Conservation (phyloP, 2,113 vertebrate genomes). For the Bostrychus sinensis region DNA sequence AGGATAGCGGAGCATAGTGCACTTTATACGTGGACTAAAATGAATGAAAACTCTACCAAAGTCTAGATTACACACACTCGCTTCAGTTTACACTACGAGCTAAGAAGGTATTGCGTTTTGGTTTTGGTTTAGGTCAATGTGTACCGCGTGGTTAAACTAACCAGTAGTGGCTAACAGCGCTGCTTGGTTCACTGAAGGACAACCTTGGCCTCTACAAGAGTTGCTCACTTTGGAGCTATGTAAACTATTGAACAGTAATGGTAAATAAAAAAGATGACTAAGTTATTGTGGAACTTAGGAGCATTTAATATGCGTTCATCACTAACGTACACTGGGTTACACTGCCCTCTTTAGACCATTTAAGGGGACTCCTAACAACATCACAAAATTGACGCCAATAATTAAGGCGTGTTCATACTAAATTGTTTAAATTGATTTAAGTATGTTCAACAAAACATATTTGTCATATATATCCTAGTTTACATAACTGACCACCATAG, state of each 20-base stretch:
- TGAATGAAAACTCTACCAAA: not conserved
- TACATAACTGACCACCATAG: no score
- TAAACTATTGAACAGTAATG: not conserved
- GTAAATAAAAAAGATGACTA: not conserved
- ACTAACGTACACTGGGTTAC: slow-evolving; percentile 2
- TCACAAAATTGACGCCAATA: no score
- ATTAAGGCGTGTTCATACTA: no score
- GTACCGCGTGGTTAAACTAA: slow-evolving; percentile 63
- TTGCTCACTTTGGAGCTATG: not conserved
- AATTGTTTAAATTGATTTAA: no score
- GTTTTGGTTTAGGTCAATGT: slow-evolving; percentile 4
- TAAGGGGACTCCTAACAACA: no score
- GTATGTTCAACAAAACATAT: no score
- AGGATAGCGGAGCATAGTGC: not conserved
- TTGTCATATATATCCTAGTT: no score
- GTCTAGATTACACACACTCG: not conserved
- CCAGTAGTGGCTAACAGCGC: slow-evolving; percentile 29
- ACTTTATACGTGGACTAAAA: not conserved
- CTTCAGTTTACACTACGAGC: rapidly evolving
- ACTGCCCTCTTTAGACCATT: not conserved
- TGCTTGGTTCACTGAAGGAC: slow-evolving; percentile 49
- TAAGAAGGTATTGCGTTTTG: not conserved
- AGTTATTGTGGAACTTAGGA: not conserved
- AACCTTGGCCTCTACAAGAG: not conserved
- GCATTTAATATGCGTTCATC: not conserved